phyloP scores from a whole-genome alignment of 2,888 invertebrate genomes.

The Tenthredo notha region DNA sequence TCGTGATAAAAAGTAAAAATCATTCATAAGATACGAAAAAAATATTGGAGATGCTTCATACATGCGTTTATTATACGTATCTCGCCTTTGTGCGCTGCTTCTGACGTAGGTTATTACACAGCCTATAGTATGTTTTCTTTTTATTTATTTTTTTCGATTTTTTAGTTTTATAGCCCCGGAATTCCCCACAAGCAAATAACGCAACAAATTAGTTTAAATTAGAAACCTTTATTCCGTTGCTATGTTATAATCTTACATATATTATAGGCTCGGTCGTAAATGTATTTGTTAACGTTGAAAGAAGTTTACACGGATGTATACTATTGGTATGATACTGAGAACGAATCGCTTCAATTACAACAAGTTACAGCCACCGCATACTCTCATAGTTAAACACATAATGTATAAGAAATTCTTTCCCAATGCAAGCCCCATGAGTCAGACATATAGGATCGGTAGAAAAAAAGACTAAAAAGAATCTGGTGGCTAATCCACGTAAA shows the following conservation, averaged over 20 bases:
- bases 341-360: neutral
- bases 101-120: neutral
- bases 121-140: too few species aligned
- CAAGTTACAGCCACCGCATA: neutral
- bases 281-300: neutral
- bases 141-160: neutral
- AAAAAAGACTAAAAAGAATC: neutral
- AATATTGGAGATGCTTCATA: neutral
- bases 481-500: neutral
- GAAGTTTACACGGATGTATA: neutral
- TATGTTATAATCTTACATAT: neutral
- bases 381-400: neutral
- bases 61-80: neutral
- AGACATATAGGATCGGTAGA: neutral
- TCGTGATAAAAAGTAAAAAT: neutral
- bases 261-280: neutral
- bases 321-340: neutral
- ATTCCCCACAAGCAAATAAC: neutral
- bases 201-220: neutral
- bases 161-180: neutral
- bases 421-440: neutral
- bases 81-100: constrained; percentile 11
- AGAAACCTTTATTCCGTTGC: neutral
- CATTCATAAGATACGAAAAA: neutral
- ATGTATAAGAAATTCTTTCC: neutral